Evolutionary conservation across 2,888 invertebrate genomes (phyloP), one percentile per base, ranked within the genome.

Genomic region (Campoplex nolae): DNA sequence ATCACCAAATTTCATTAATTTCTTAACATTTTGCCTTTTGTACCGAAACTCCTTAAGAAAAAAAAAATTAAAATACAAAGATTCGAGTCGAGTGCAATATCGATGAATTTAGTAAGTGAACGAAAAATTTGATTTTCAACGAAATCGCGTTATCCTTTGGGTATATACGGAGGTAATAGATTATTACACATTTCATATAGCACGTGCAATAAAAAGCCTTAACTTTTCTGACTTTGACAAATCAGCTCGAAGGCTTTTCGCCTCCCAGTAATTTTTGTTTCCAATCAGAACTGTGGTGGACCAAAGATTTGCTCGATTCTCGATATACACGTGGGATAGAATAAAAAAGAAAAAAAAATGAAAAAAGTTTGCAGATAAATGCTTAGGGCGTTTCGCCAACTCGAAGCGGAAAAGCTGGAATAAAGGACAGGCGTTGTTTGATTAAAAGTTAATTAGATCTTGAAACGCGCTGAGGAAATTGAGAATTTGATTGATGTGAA

Each of bases 401-500:
- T 38, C 56, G 18, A 16, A 56, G 38, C n/a, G 8, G 56, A 74
- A 73, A 35, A 73, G 32, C 11, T 3, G 18, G 56, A 74, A 73
- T 28, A 73, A 54, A 56, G 0, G 42, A 58, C 54, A 42, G 76
- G 35, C 76, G 65, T 42, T n/a, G 9, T 28, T 58, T 32, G 70
- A 67, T 62, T 9, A 38, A 80, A 76, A 81, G 51, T 48, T 65
- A 81, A 85, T 85, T 81, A 76, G 65, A 80, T 71, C 71, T 65
- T 23, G 38, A 35, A 23, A 35, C 75, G 32, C 45, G 38, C 23
- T 35, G 56, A 58, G 56, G 74, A 75, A 28, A 38, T 48, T 28
- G 16, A 48, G 48, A 23, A 28, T 54, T 51, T 71, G 32, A 42
- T 71, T 51, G 42, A 51, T 9, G 32, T 0, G 51, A 51, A 71